Evolutionary conservation across 2,888 invertebrate species (phyloP).

Genomic region (Frankliniella intonsa): DNA sequence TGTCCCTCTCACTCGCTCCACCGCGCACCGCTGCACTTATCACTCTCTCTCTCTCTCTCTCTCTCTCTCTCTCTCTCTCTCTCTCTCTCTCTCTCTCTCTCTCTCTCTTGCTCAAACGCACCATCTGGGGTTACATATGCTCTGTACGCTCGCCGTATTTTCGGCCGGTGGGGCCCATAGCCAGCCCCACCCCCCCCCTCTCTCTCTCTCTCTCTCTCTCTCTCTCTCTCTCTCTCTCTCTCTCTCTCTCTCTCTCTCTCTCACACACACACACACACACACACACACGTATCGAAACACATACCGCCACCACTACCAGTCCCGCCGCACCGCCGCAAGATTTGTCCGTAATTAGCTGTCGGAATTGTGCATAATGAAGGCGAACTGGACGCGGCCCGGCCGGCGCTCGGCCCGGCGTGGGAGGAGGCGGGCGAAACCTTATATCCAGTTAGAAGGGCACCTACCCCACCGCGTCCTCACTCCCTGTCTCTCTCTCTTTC

Average conservation of each 20-base stretch:
- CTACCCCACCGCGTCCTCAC: background rate
- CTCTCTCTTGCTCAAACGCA: background rate
- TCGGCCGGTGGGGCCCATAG: too few species aligned
- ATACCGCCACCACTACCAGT: background rate
- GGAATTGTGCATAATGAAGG: background rate
- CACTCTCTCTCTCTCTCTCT: background rate
- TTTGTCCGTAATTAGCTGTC: background rate
- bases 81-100: background rate
- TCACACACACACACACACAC: background rate
- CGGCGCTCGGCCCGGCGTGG: background rate
- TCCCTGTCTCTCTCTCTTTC: background rate
- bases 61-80: background rate
- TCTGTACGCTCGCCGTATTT: background rate
- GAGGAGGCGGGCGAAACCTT: too few species aligned
- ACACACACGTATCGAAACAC: background rate
- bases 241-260: background rate
- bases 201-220: background rate
- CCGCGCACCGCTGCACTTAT: too few species aligned
- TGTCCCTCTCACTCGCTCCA: too few species aligned
- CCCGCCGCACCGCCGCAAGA: background rate
- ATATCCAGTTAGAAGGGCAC: too few species aligned
- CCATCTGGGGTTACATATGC: constrained; percentile 16
- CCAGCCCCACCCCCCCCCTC: background rate
- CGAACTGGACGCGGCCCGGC: background rate
- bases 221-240: background rate